phyloP scores from a whole-genome alignment of 2,113 vertebrate species.

The Bos indicus region DNA sequence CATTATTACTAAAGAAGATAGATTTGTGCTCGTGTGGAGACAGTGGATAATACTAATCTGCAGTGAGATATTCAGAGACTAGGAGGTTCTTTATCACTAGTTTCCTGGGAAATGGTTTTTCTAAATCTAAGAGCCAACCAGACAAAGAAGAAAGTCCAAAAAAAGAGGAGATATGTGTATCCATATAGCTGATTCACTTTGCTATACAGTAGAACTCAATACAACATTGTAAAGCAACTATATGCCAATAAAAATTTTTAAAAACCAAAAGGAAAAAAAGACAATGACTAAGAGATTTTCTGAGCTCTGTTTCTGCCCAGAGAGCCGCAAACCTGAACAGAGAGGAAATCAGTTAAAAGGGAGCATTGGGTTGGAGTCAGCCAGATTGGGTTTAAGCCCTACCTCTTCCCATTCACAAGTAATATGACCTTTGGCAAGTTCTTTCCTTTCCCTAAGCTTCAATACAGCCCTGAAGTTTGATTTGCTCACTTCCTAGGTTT shows the following conservation, averaged over 20 bases:
- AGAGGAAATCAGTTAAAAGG: not conserved
- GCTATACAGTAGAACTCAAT: not conserved
- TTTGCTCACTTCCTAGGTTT: not conserved
- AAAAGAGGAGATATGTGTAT: not conserved
- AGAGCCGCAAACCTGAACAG: not conserved
- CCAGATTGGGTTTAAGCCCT: not conserved
- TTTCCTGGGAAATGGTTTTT: not conserved
- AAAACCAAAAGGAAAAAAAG: not conserved
- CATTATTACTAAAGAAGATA: not conserved
- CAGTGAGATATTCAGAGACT: not conserved
- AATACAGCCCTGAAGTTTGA: not conserved
- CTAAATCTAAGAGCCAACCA: not conserved
- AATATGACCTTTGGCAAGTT: not conserved
- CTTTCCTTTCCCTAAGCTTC: not conserved
- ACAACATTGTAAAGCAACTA: not conserved
- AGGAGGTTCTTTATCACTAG: not conserved
- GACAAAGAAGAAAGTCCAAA: not conserved
- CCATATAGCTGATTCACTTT: not conserved
- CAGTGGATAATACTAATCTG: not conserved
- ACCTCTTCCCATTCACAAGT: not conserved
- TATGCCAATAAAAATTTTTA: not conserved
- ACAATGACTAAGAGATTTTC: not conserved
- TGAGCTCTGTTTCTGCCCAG: not conserved
- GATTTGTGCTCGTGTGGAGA: not conserved
- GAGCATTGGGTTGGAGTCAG: not conserved